A percentile compares a stretch with the other conserved stretches of the same genome.
These are phyloP conservation scores for Anguilla japonica DNA, from an alignment of 2,113 vertebrate species.

Conservation along the genomic window DNA sequence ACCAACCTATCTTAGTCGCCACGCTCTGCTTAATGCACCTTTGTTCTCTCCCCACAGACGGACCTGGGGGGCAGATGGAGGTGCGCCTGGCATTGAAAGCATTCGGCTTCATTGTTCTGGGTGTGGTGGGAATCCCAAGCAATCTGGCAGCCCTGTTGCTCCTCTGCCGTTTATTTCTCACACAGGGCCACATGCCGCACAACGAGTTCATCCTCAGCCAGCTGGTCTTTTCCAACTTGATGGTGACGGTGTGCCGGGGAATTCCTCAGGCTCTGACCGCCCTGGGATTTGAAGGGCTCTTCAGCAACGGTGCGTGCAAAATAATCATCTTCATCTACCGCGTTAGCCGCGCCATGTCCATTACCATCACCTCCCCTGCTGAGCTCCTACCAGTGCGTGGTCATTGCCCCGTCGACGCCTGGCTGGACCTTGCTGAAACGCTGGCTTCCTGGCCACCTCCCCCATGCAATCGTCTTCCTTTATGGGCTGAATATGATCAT, in stretches of 20 bases:
- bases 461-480: slow-evolving; percentile 36
- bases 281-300: slow-evolving; percentile 31
- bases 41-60: not conserved
- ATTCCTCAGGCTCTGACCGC: slow-evolving; percentile 40
- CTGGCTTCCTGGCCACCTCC: slow-evolving; percentile 31
- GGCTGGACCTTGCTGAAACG: slow-evolving; percentile 34
- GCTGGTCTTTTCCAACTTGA: slow-evolving; percentile 42
- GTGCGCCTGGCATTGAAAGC: slow-evolving; percentile 42
- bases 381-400: slow-evolving; percentile 48
- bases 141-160: slow-evolving; percentile 46
- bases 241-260: slow-evolving; percentile 43
- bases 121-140: slow-evolving; percentile 48
- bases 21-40: not conserved
- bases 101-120: slow-evolving; percentile 40
- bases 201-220: slow-evolving; percentile 47
- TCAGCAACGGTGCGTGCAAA: slow-evolving; percentile 36
- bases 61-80: slow-evolving; percentile 22
- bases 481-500: slow-evolving; percentile 40
- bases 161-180: slow-evolving; percentile 36
- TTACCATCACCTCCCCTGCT: slow-evolving; percentile 46
- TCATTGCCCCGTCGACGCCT: slow-evolving; percentile 28
- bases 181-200: slow-evolving; percentile 25
- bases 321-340: slow-evolving; percentile 42
- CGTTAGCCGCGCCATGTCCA: slow-evolving; percentile 45
- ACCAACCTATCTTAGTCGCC: not conserved